Conservation (phyloP, 1,140 invertebrate species). For the Heliconius congener region DNA sequence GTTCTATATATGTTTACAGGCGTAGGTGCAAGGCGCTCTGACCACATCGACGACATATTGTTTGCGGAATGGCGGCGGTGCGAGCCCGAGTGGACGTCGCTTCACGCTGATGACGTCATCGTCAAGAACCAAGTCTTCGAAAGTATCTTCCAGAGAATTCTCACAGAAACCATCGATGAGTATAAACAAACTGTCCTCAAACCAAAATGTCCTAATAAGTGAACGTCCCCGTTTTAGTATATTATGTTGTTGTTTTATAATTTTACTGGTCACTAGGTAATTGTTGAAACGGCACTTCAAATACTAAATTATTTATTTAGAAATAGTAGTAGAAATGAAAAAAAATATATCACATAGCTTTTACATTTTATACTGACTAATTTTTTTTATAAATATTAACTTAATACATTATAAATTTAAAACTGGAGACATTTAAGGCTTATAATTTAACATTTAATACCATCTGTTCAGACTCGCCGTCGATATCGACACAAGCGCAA, state of each 20-base stretch:
- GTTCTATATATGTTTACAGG: slow-evolving; percentile 44
- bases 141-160: slow-evolving; percentile 69
- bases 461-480: not conserved
- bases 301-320: slow-evolving; percentile 68
- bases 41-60: slow-evolving; percentile 74
- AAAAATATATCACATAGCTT: slow-evolving; percentile 78
- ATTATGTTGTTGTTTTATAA: slow-evolving; percentile 2
- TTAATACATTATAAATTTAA: slow-evolving; percentile 19
- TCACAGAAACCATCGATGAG: slow-evolving; percentile 67
- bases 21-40: slow-evolving; percentile 59
- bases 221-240: not conserved
- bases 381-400: slow-evolving; percentile 49
- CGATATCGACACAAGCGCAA: not conserved
- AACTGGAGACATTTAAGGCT: not conserved
- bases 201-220: not conserved
- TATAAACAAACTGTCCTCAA: slow-evolving; percentile 61
- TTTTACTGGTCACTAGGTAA: slow-evolving; percentile 1
- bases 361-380: slow-evolving; percentile 65
- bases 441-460: not conserved
- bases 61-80: slow-evolving; percentile 72
- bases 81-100: slow-evolving; percentile 72
- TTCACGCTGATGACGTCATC: slow-evolving; percentile 64
- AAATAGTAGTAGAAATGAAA: slow-evolving; percentile 63
- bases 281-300: slow-evolving; percentile 34
- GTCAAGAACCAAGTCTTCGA: slow-evolving; percentile 75